These are phyloP conservation scores for Molossus molossus DNA, from an alignment of 2,797 vertebrate genomes.

Conservation along the genomic window DNA sequence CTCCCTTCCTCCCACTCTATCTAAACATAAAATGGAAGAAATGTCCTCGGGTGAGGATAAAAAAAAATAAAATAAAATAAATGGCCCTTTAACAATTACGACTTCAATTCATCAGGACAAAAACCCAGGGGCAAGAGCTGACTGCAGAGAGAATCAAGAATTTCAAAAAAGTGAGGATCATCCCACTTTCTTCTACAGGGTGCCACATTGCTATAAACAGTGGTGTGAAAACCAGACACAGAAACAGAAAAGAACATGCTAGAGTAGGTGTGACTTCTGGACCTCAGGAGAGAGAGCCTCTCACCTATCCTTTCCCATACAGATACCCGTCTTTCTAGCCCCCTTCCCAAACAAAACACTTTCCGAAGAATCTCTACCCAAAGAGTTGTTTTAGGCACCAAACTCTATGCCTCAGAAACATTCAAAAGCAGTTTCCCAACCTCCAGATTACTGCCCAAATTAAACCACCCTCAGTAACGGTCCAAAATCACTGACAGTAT, in stretches of 20 bases:
- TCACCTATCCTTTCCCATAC: not conserved
- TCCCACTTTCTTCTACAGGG: not conserved
- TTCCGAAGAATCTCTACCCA: not conserved
- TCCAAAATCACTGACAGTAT: not conserved
- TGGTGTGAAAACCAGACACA: not conserved
- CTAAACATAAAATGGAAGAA: too few relatives aligned
- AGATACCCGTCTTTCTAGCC: not conserved
- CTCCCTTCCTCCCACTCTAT: too few relatives aligned
- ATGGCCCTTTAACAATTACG: not conserved
- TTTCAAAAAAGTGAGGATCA: not conserved
- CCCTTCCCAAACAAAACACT: not conserved
- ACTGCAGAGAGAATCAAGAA: not conserved
- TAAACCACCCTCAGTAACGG: not conserved
- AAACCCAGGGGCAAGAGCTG: not conserved
- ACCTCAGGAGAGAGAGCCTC: too few relatives aligned
- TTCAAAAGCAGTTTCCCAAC: not conserved
- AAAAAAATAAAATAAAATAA: too few relatives aligned
- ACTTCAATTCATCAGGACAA: not conserved
- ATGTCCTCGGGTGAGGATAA: too few relatives aligned
- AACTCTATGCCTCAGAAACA: not conserved
- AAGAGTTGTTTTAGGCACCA: not conserved
- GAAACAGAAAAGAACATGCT: not conserved
- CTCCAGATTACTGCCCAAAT: slow-evolving; percentile 25
- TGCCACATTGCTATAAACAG: not conserved
- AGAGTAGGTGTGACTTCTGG: too few relatives aligned